Evolutionary conservation across 2,888 invertebrate genomes (phyloP).

Genomic region (Heliconius ethilla): DNA sequence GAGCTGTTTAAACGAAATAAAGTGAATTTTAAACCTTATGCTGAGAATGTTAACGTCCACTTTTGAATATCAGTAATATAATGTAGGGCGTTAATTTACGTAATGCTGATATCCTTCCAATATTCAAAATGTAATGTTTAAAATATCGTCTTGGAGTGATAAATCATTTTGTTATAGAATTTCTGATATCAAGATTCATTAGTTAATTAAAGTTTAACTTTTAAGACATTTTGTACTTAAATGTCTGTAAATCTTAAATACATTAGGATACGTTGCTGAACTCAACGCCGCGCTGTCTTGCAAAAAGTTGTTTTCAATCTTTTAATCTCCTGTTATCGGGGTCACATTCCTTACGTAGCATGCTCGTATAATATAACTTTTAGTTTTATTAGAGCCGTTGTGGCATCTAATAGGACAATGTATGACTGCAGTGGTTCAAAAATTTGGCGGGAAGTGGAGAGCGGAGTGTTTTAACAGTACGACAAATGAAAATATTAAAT

Average conservation of each 20-base stretch:
- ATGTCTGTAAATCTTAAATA: background rate
- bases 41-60: background rate
- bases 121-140: conserved; percentile 1
- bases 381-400: too few relatives aligned
- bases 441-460: too few relatives aligned
- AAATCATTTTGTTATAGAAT: conserved; percentile 4
- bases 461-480: too few relatives aligned
- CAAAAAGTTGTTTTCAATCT: too few relatives aligned
- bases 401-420: too few relatives aligned
- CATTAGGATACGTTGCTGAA: background rate
- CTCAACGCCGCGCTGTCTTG: background rate
- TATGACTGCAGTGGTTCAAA: too few relatives aligned
- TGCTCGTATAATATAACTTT: too few relatives aligned
- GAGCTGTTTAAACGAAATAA: background rate
- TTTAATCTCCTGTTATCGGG: too few relatives aligned
- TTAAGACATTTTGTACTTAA: background rate
- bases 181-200: background rate
- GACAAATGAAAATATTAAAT: too few relatives aligned
- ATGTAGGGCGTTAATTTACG: conserved; percentile 6
- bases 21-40: background rate
- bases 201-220: background rate
- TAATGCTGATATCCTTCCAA: conserved; percentile 18
- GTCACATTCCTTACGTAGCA: too few relatives aligned
- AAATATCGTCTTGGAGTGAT: background rate
- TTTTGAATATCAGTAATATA: background rate